A percentile compares a stretch with the other conserved stretches of the same genome.
Evolutionary conservation across 2,888 invertebrate genomes (phyloP).

Genomic region (Colletes collaris): DNA sequence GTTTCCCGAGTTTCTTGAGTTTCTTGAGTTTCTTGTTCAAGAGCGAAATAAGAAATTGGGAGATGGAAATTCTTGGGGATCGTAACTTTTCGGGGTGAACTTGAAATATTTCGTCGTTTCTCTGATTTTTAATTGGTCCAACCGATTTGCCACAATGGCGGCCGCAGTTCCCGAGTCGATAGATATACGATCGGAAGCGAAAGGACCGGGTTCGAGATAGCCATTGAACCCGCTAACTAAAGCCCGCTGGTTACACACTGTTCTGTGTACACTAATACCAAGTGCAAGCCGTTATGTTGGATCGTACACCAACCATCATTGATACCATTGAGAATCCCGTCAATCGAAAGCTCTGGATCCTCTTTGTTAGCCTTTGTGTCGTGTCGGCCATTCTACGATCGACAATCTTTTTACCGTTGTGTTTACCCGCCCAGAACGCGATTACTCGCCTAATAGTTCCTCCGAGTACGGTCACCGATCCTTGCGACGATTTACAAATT

Average conservation of each 20-base stretch:
- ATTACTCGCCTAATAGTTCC: slow-evolving; percentile 1
- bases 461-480: background rate
- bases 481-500: background rate
- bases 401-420: slow-evolving; percentile 12
- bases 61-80: too few species aligned
- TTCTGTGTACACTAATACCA: slow-evolving; percentile 24
- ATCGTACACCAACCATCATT: slow-evolving; percentile 16
- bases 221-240: slow-evolving; percentile 32
- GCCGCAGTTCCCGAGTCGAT: slow-evolving; percentile 18
- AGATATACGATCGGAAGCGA: slow-evolving; percentile 14
- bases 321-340: slow-evolving; percentile 44
- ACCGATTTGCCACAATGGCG: too few species aligned
- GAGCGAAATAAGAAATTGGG: too few species aligned
- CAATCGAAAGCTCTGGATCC: slow-evolving; percentile 18
- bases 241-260: slow-evolving; percentile 33
- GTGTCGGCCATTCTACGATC: slow-evolving; percentile 1
- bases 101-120: too few species aligned
- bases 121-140: too few species aligned
- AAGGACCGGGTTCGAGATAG: slow-evolving; percentile 6
- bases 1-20: too few species aligned
- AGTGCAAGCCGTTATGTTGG: slow-evolving; percentile 17
- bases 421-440: slow-evolving; percentile 5
- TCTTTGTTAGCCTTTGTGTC: slow-evolving; percentile 23
- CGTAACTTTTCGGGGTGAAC: too few species aligned
- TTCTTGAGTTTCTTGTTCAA: too few species aligned